Evolutionary conservation across 2,797 vertebrate genomes (phyloP).

Genomic region (Anisognathus igniventris): DNA sequence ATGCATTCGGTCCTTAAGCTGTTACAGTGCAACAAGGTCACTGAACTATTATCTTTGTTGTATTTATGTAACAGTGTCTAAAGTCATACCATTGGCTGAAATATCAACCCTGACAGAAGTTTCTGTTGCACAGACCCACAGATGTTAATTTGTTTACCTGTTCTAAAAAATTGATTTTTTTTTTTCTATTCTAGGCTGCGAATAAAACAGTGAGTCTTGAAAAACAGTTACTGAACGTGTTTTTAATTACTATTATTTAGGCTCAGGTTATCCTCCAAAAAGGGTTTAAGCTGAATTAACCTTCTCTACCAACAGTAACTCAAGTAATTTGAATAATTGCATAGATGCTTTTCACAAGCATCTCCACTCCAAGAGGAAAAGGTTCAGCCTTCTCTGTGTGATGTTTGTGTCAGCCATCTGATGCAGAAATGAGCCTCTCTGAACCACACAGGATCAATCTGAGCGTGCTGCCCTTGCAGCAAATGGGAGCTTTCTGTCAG

Average conservation of each 20-base stretch:
- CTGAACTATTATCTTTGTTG: neutral
- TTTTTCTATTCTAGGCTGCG: neutral
- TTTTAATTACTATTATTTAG: neutral
- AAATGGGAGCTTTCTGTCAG: neutral
- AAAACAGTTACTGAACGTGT: rapidly evolving
- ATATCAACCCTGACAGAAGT: neutral
- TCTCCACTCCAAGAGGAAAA: neutral
- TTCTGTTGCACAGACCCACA: neutral
- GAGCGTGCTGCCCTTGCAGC: neutral
- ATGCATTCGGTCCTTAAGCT: neutral
- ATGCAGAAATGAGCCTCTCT: neutral
- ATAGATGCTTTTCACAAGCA: neutral
- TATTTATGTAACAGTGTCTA: neutral
- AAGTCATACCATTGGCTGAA: neutral
- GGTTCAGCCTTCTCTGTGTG: neutral
- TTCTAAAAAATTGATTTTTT: neutral
- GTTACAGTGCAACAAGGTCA: neutral
- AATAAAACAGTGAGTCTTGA: neutral
- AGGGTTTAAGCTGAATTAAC: neutral
- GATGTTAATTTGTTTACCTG: neutral
- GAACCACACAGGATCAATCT: neutral
- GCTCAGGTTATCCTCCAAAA: neutral
- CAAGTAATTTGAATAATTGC: neutral
- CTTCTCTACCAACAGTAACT: neutral
- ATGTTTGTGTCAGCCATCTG: neutral